phyloP scores from a whole-genome alignment of 2,113 vertebrate species.

The Aegithalos caudatus region DNA sequence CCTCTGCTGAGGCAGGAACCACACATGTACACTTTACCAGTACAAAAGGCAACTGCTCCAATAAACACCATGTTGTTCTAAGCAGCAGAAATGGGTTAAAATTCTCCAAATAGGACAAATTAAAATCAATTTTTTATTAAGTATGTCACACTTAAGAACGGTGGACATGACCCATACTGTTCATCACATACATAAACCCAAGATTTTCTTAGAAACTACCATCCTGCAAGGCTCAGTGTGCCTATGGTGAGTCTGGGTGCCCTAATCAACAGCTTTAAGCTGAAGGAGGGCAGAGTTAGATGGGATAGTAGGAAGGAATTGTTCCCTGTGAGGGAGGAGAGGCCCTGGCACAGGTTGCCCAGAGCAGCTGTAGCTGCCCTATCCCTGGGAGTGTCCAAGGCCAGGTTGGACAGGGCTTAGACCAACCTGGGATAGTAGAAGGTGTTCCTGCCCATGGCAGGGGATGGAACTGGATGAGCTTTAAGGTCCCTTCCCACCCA shows the following conservation, averaged over 20 bases:
- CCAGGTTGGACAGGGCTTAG: rapidly evolving
- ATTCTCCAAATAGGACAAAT: neutral
- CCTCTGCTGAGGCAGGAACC: neutral
- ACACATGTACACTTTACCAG: neutral
- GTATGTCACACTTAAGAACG: neutral
- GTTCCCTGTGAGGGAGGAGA: neutral
- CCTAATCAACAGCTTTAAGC: neutral
- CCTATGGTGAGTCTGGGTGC: neutral
- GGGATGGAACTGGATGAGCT: neutral
- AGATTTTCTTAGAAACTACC: neutral
- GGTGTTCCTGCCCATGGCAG: neutral
- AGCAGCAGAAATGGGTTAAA: neutral
- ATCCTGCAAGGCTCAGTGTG: rapidly evolving
- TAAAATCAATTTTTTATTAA: neutral
- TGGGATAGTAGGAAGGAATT: neutral
- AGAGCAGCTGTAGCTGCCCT: neutral
- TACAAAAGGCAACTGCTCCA: neutral
- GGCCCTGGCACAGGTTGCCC: neutral
- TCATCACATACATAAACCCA: neutral
- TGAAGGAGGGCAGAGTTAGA: neutral
- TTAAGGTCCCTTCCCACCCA: neutral
- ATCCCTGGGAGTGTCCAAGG: neutral
- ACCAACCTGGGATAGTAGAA: neutral
- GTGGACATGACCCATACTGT: neutral
- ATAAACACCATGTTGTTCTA: rapidly evolving